These are phyloP conservation scores for Pseudochromis fuscus DNA, from an alignment of 2,797 vertebrate species.

Conservation along the genomic window DNA sequence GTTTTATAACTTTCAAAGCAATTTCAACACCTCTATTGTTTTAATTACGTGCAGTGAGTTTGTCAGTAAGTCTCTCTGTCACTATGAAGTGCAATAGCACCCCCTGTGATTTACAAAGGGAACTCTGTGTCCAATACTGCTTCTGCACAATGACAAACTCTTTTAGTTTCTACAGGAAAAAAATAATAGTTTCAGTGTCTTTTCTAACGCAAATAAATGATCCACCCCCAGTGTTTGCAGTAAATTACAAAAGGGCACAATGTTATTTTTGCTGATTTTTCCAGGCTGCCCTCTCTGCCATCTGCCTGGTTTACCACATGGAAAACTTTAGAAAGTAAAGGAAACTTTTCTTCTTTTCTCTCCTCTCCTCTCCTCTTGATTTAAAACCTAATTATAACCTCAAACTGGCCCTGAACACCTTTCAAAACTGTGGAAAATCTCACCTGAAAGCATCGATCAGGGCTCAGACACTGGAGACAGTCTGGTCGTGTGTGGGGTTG, in stretches of 20 bases:
- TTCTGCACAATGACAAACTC: conserved; percentile 20
- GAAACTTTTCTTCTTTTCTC: not conserved
- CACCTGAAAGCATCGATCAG: conserved; percentile 13
- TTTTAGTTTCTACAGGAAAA: too few species aligned
- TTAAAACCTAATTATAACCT: conserved; percentile 29
- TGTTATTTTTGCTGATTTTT: conserved; percentile 44
- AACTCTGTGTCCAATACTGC: conserved; percentile 9
- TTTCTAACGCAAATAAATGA: conserved; percentile 11
- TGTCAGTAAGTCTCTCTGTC: too few species aligned
- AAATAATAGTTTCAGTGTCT: not conserved
- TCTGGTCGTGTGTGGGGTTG: conserved; percentile 51
- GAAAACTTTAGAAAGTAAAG: conserved; percentile 18
- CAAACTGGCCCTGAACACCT: conserved; percentile 31
- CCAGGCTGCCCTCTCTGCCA: conserved; percentile 48
- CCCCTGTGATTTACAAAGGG: conserved; percentile 64
- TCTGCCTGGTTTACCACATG: conserved; percentile 55
- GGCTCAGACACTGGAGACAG: conserved; percentile 22
- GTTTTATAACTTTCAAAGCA: not conserved
- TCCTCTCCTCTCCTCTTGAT: conserved; percentile 9
- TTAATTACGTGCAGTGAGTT: not conserved
- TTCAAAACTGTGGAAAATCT: not conserved
- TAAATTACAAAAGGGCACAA: conserved; percentile 50
- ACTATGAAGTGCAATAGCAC: conserved; percentile 68
- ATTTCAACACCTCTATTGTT: not conserved
- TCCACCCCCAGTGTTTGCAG: conserved; percentile 14